Conservation (phyloP, 2,888 invertebrate genomes). For the Andricus quercusramuli region DNA sequence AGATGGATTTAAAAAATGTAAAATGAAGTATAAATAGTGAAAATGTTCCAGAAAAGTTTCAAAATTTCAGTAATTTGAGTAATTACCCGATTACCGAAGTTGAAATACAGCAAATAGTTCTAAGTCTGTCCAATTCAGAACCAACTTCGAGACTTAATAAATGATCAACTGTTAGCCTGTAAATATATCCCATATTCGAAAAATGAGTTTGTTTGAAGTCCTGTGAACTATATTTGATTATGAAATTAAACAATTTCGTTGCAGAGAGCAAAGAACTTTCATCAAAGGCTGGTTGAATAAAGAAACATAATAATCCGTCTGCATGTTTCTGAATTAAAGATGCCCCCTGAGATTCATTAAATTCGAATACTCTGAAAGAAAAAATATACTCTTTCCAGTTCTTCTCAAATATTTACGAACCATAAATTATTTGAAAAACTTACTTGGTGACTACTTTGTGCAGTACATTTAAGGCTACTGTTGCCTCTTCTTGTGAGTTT, state of each 20-base stretch:
- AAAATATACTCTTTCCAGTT: neutral
- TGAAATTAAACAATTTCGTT: conserved; percentile 1
- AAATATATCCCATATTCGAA: neutral
- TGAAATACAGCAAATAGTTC: conserved; percentile 5
- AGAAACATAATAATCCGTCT: neutral
- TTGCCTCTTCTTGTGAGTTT: neutral
- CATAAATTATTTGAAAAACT: neutral
- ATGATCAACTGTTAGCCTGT: neutral
- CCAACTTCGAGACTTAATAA: neutral
- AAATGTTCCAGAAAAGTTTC: too few species aligned
- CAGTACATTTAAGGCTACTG: neutral
- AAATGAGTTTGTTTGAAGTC: neutral
- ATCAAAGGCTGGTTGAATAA: neutral
- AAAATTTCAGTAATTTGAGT: too few species aligned
- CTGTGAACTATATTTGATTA: neutral
- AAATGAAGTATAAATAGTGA: too few species aligned
- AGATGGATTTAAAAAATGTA: too few species aligned
- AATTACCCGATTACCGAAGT: neutral
- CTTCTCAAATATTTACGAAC: neutral
- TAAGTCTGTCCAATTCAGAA: neutral
- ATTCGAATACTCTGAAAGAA: neutral
- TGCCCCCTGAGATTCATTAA: neutral
- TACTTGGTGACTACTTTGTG: neutral
- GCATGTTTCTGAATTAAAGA: neutral
- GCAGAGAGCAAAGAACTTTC: neutral